Evolutionary conservation across 64 coral and sea anemone species (phyloP), one percentile per base, ranked within the genome.

Genomic region (Porites lutea): DNA sequence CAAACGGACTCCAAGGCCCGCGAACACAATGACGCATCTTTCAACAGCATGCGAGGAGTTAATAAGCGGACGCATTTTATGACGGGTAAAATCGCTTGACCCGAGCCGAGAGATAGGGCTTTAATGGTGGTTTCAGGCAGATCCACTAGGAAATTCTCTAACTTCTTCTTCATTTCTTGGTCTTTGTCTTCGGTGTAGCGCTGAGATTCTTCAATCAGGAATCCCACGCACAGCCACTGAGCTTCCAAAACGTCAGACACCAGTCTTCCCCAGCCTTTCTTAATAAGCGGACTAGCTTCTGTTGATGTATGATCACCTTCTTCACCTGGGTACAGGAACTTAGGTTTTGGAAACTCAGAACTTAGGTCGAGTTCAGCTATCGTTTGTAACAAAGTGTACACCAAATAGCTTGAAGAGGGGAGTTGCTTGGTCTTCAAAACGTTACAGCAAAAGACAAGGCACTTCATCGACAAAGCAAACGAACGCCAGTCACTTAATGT

Each of bases 1-100:
- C 92, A 97, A 14, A 94, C 92, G n/a, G 87, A 59, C 74, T 94
- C 77, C 13, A 97, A 70, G 13, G 84, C n/a, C 58, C 65, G 92
- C 13, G 54, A 27, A 59, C 95, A 97, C 45, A 52, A 70, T 5
- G 72, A 57, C 23, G 59, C 52, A 61, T 94, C 88, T 9, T 12
- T 11, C 23, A 69, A 45, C 19, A 91, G 75, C 79, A 97, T 64
- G 52, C 67, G 73, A 0, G 95, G 95, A 14, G 90, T 86, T 18
- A 97, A 68, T 11, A 97, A 46, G 48, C 65, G 89, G 15, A 97
- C 80, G 51, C 91, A 91, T 45, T 53, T 89, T 61, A 97, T 77
- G 58, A 87, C 74, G 58, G 92, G 90, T 37, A 94, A 49, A 10
- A 94, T 54, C 7, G 88, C 82, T 51, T 79, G 72, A 7, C 84